phyloP scores from a whole-genome alignment of 2,113 vertebrate species.

The Erinaceus europaeus region DNA sequence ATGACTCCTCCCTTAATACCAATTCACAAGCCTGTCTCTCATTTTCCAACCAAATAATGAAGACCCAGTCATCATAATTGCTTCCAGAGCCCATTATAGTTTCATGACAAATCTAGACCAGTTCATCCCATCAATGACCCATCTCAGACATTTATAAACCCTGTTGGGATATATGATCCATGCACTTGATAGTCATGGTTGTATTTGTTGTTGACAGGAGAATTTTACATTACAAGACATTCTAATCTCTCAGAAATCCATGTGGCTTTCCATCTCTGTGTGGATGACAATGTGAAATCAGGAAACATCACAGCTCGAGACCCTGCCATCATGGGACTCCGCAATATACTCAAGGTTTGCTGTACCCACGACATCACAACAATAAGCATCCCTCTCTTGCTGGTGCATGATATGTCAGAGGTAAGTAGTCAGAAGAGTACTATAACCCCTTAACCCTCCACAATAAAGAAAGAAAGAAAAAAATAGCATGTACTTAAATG shows the following conservation, averaged over 20 bases:
- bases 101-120: not conserved
- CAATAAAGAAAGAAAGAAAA: not conserved
- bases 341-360: slow-evolving; percentile 98
- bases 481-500: not conserved
- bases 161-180: not conserved
- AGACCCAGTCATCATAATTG: not conserved
- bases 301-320: slow-evolving; percentile 95
- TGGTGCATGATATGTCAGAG: slow-evolving; percentile 98
- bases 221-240: slow-evolving; percentile 96
- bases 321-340: slow-evolving; percentile 96
- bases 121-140: not conserved
- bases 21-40: not conserved
- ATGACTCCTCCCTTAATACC: not conserved
- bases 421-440: slow-evolving; percentile 76
- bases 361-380: slow-evolving; percentile 97
- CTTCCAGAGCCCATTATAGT: not conserved
- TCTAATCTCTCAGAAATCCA: slow-evolving; percentile 98
- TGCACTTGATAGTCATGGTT: not conserved
- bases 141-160: not conserved
- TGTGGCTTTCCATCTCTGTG: slow-evolving; percentile 95
- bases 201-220: slow-evolving; percentile 82
- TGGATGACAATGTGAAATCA: slow-evolving; percentile 95
- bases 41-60: not conserved
- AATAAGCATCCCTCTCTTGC: slow-evolving; percentile 93
- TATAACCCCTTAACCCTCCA: not conserved